phyloP scores from a whole-genome alignment of 2,113 vertebrate genomes.

The Copsychus sechellarum region DNA sequence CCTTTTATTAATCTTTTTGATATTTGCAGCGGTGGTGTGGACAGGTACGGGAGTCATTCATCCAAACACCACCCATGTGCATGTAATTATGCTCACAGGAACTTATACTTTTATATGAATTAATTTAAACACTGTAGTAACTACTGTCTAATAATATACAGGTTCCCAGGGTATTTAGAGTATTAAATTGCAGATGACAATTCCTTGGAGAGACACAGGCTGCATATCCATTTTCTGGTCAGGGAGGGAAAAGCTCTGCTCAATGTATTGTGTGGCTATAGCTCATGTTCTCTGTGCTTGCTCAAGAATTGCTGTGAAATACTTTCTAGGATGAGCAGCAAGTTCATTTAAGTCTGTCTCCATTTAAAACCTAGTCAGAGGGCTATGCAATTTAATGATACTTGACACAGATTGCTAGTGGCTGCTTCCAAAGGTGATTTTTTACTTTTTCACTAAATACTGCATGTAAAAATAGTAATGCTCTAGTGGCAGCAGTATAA shows the following conservation, averaged over 20 bases:
- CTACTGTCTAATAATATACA: background rate
- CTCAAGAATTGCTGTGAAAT: background rate
- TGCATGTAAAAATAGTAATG: background rate
- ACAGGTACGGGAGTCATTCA: background rate
- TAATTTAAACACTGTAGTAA: background rate
- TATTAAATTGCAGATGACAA: background rate
- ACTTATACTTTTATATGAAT: background rate
- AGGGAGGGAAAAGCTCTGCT: background rate
- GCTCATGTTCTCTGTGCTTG: background rate
- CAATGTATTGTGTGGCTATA: rapidly evolving
- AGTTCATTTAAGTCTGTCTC: background rate
- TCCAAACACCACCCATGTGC: background rate
- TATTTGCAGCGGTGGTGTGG: background rate
- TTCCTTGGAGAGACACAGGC: background rate
- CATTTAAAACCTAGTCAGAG: background rate
- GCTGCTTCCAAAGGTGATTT: background rate
- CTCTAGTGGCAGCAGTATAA: background rate
- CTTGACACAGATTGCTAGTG: background rate
- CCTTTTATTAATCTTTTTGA: background rate
- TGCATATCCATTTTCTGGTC: background rate
- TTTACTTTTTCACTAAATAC: background rate
- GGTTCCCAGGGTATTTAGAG: background rate
- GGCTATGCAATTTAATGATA: background rate
- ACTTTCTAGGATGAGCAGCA: background rate
- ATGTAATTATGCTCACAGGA: background rate